These are phyloP conservation scores for Drosophila kanapiae DNA, from an alignment of 1,140 invertebrate species.

Conservation along the genomic window DNA sequence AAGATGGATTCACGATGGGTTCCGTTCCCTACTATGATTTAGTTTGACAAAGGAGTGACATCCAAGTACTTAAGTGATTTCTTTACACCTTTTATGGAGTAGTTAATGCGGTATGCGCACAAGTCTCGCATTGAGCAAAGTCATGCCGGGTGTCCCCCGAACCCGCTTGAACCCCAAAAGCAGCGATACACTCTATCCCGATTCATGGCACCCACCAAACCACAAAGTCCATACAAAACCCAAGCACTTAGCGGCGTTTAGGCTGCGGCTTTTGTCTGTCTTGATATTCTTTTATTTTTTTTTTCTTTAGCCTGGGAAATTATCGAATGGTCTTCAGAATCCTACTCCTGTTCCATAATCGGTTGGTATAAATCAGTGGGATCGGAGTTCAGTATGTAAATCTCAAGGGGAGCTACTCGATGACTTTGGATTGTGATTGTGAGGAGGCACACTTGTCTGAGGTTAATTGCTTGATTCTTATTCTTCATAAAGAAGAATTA, in stretches of 20 bases:
- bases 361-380: not conserved
- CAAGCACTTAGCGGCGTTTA: conserved; percentile 79
- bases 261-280: conserved; percentile 54
- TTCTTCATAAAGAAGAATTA: not conserved
- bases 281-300: conserved; percentile 1
- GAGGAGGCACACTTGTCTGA: not conserved
- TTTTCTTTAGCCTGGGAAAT: conserved; percentile 24
- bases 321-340: conserved; percentile 10
- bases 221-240: conserved; percentile 36
- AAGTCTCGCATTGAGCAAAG: conserved; percentile 71
- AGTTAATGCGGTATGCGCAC: conserved; percentile 77
- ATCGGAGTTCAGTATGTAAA: conserved; percentile 58
- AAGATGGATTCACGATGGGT: conserved; percentile 43
- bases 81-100: conserved; percentile 83
- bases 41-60: conserved; percentile 83
- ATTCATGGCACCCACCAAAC: conserved; percentile 55
- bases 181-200: conserved; percentile 41
- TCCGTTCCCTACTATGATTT: conserved; percentile 69
- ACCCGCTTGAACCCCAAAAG: conserved; percentile 44
- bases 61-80: conserved; percentile 84
- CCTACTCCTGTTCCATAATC: conserved; percentile 24
- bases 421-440: conserved; percentile 14
- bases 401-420: conserved; percentile 58
- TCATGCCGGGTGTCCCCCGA: conserved; percentile 54
- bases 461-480: not conserved